Evolutionary conservation across 2,888 invertebrate species (phyloP).

Genomic region (Tachystola acroxantha): DNA sequence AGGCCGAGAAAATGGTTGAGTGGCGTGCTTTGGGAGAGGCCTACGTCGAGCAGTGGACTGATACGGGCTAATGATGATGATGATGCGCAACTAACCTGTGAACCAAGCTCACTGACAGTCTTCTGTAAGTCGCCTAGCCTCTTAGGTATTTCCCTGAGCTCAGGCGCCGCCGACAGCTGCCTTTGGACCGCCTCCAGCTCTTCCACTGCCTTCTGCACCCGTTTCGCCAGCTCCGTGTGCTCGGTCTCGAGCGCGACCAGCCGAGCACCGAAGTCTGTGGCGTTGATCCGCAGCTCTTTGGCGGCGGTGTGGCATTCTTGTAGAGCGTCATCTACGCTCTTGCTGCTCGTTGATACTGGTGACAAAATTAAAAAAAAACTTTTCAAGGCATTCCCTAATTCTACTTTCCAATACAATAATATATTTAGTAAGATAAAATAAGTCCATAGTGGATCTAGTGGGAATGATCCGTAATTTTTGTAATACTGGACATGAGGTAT

Average conservation of each 20-base stretch:
- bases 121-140: slow-evolving; percentile 72
- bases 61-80: too few species aligned
- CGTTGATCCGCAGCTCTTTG: slow-evolving; percentile 82
- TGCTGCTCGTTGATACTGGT: slow-evolving; percentile 82
- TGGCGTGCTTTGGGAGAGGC: too few species aligned
- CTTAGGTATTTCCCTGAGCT: slow-evolving; percentile 77
- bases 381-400: neutral
- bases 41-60: too few species aligned
- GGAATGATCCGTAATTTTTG: too few species aligned
- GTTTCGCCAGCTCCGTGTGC: slow-evolving; percentile 55
- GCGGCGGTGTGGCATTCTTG: slow-evolving; percentile 85
- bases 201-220: slow-evolving; percentile 57
- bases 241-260: slow-evolving; percentile 77
- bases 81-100: slow-evolving; percentile 75
- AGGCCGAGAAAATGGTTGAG: too few species aligned
- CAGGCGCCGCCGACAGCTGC: slow-evolving; percentile 77
- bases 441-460: too few species aligned
- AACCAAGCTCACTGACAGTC: slow-evolving; percentile 79
- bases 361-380: slow-evolving; percentile 14
- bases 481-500: too few species aligned
- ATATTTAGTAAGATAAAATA: too few species aligned
- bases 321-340: slow-evolving; percentile 82
- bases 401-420: too few species aligned
- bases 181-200: slow-evolving; percentile 76
- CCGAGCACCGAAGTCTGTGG: slow-evolving; percentile 78